Conservation (phyloP, 2,797 vertebrate species). For the Leucoraja ocellata region DNA sequence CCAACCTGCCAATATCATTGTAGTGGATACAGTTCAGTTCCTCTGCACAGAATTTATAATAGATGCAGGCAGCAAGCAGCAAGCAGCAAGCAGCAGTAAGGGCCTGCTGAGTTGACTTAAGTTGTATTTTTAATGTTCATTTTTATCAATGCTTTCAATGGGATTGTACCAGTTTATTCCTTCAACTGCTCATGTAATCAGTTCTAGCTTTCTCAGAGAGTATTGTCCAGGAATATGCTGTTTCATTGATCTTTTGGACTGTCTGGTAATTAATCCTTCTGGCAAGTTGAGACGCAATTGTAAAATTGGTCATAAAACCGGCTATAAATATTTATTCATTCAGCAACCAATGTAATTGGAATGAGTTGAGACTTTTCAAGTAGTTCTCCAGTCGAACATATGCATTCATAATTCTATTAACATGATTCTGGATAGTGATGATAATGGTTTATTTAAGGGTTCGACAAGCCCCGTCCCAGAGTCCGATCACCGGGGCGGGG, state of each 20-base stretch:
- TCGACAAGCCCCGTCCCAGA: too few species aligned
- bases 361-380: not conserved
- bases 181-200: not conserved
- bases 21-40: not conserved
- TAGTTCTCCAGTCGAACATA: not conserved
- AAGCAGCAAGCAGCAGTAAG: not conserved
- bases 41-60: not conserved
- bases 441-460: not conserved
- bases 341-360: not conserved
- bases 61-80: not conserved
- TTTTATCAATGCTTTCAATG: not conserved
- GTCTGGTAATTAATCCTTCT: not conserved
- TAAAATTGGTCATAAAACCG: not conserved
- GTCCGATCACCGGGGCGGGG: too few species aligned
- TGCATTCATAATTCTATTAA: not conserved
- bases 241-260: not conserved
- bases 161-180: not conserved
- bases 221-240: not conserved
- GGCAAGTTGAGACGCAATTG: not conserved
- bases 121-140: constrained; percentile 10
- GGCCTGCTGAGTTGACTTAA: not conserved
- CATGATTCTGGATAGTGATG: not conserved
- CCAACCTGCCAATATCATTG: not conserved
- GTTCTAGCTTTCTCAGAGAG: not conserved
- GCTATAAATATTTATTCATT: constrained; percentile 12